These are phyloP conservation scores for Excalfactoria chinensis DNA, from an alignment of 2,113 vertebrate species.

Conservation along the genomic window DNA sequence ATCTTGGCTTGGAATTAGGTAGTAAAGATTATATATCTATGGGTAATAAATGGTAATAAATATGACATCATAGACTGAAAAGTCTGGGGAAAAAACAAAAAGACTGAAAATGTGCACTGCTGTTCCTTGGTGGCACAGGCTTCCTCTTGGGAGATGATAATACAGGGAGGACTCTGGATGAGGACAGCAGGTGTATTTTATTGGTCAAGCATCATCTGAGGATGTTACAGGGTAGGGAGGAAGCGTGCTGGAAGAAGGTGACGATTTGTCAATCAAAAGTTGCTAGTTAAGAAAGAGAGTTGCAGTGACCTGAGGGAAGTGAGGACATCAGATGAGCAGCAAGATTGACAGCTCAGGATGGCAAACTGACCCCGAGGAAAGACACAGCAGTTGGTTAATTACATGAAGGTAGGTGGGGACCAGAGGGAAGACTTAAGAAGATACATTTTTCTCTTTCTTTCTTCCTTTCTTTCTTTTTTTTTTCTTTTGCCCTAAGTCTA, in stretches of 20 bases:
- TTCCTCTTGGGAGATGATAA: not conserved
- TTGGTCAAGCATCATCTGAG: not conserved
- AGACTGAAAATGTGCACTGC: not conserved
- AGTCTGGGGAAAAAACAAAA: not conserved
- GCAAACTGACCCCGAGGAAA: not conserved
- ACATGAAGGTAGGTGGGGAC: not conserved
- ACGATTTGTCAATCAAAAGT: not conserved
- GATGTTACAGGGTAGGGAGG: not conserved
- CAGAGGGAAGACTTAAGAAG: not conserved
- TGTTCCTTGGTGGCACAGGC: not conserved
- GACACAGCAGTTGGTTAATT: not conserved
- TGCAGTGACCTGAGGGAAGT: not conserved
- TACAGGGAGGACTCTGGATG: not conserved
- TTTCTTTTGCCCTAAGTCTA: not conserved
- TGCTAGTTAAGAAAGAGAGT: not conserved
- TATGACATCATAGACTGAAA: not conserved
- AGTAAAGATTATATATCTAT: not conserved
- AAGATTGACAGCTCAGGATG: not conserved
- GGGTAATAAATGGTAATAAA: not conserved
- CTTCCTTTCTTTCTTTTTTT: not conserved
- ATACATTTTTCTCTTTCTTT: not conserved
- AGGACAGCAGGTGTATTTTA: fast-evolving
- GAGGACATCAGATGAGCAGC: not conserved
- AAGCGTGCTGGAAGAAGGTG: not conserved
- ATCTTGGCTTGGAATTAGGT: not conserved